Evolutionary conservation across 2,888 invertebrate species (phyloP), one percentile per base, ranked within the genome.

Genomic region (Agrotis segetum): DNA sequence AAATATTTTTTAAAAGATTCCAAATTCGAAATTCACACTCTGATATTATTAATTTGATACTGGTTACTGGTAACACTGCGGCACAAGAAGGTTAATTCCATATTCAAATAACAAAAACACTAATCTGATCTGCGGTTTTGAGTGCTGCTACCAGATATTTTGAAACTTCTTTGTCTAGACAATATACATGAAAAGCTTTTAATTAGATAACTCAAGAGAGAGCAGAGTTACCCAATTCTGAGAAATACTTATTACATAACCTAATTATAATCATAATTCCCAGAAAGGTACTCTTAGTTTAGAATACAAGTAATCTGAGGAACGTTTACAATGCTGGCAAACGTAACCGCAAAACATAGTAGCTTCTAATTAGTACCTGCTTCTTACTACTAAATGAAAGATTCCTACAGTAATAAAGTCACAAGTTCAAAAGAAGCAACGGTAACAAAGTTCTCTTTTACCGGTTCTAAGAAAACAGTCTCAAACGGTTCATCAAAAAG

Each of bases 381-480:
- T 40, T 40, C 40, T 11, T 40, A 40, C 40, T 11, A 40, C 40
- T 14, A 21, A 14, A 0, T 40, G 2, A 16, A 59, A 61, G 46
- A 58, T 16, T 16, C 16, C 40, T 40, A 24, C 53, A 24, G 17
- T 55, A 19, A 55, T 16, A 56, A 17, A 53, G 40, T 64, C 17
- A 19, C 9, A 64, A 24, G 29, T 58, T 61, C 34, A 13, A n/a
- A 53, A 66, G 40, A 67, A 21, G 24, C 2, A 59, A 19, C n/a
- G 29, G 29, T 59, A 50, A 24, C 40, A 44, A 19, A 17, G 17
- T 40, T 52, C 11, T 44, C 14, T 9, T 29, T 44, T 17, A 59
- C 19, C 14, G 29, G 21, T 71, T 61, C 7, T 40, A 53, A 55
- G 29, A 3, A 53, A 21, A 53, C 24, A 11, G n/a, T 63, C 68